These are phyloP conservation scores for Callosobruchus maculatus DNA, from an alignment of 2,888 invertebrate species.

Conservation along the genomic window DNA sequence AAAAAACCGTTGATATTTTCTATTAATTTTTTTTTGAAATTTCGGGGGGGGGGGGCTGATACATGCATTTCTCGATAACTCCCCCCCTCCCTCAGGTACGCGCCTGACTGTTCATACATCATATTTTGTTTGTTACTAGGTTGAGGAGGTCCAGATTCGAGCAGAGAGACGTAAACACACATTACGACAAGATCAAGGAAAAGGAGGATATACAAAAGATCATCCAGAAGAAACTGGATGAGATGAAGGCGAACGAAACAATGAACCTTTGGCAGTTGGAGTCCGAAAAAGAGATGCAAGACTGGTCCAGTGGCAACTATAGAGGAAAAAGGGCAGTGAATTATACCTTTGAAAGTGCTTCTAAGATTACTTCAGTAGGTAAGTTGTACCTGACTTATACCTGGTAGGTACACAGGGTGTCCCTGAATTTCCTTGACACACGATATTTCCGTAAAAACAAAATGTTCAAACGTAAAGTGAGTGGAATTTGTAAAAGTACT, in stretches of 20 bases:
- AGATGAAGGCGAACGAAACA: constrained; percentile 29
- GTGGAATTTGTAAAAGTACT: no score
- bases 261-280: constrained; percentile 55
- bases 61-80: no score
- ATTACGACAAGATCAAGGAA: constrained; percentile 40
- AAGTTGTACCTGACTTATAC: constrained; percentile 18
- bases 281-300: constrained; percentile 54
- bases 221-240: constrained; percentile 34
- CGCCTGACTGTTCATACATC: no score
- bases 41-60: no score
- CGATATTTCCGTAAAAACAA: no score
- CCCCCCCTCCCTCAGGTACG: no score
- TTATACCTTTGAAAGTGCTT: constrained; percentile 26
- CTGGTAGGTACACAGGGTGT: no score
- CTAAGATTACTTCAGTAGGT: constrained; percentile 47
- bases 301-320: constrained; percentile 45
- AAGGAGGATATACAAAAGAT: constrained; percentile 40
- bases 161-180: constrained; percentile 43
- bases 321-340: constrained; percentile 37
- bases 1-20: no score
- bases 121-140: no score
- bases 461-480: no score
- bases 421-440: no score
- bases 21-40: no score
- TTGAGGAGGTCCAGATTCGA: constrained; percentile 44